Evolutionary conservation across 2,888 invertebrate genomes (phyloP), one percentile per base, ranked within the genome.

Genomic region (Pachydiplax longipennis): DNA sequence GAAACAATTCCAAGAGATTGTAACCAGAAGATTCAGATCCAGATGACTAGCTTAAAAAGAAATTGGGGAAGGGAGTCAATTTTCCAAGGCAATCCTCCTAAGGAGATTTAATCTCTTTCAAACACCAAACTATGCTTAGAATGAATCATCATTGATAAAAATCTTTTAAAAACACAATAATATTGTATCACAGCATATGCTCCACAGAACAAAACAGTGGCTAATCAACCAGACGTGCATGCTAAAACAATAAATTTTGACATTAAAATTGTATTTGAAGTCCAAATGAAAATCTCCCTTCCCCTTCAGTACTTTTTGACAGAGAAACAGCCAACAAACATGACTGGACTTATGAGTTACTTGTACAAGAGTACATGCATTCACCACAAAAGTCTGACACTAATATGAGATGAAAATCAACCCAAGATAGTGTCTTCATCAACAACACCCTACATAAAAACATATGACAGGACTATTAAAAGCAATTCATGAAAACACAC

Each of bases 351-450:
- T 87, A 87, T 58, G 61, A 87, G 61, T 35, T 58, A 65, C n/a
- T 87, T 65, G 37, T 65, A 61, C 58, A 83, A 61, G 61, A 61
- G 65, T 87, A 87, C 87, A 87, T 87, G 87, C 87, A 87, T 31
- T 87, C 87, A 87, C 87, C 61, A 87, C 61, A 87, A 61, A 61
- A 22, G 61, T 87, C 61, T 87, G 87, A 87, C 65, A 87, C 87
- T 87, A 87, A 87, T 87, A 61, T 58, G 87, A 87, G 87, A 87
- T 87, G 87, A 87, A 58, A 87, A 87, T 87, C 87, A 87, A 87
- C 87, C 87, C 87, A 87, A 61, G 37, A 58, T 87, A 87, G 35
- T 65, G 35, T 61, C 87, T 87, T 37, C n/a, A 87, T 61, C 87
- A 58, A 87, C 83, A 83, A 31, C 31, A 58, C 58, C 87, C 87